Evolutionary conservation across 2,888 invertebrate genomes (phyloP).

Genomic region (Polydrusus pterygomalis): DNA sequence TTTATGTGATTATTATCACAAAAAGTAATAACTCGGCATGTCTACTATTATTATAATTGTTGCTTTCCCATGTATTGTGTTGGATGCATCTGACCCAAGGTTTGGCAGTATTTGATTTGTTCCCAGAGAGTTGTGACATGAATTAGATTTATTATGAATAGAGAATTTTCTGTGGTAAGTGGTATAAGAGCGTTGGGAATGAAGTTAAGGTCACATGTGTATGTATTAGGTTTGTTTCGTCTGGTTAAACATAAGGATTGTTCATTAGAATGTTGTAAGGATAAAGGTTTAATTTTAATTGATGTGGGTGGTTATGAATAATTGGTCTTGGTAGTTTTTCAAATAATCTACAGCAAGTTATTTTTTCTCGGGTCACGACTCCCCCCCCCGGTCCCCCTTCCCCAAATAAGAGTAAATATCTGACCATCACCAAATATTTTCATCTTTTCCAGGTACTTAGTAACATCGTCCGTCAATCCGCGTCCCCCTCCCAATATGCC

Average conservation of each 20-base stretch:
- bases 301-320: too few relatives aligned
- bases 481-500: conserved; percentile 61
- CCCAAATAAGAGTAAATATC: too few relatives aligned
- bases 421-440: too few relatives aligned
- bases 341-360: too few relatives aligned
- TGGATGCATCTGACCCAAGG: conserved; percentile 15
- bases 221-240: too few relatives aligned
- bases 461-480: conserved; percentile 73
- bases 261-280: too few relatives aligned
- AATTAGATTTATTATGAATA: conserved; percentile 13
- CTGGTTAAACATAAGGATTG: too few relatives aligned
- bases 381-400: too few relatives aligned
- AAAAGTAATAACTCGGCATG: not conserved
- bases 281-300: too few relatives aligned
- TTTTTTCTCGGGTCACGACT: too few relatives aligned
- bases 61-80: conserved; percentile 39
- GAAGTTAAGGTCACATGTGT: not conserved
- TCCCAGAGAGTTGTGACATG: conserved; percentile 11
- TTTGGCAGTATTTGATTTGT: conserved; percentile 15
- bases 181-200: not conserved
- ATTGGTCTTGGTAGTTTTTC: too few relatives aligned
- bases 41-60: conserved; percentile 41
- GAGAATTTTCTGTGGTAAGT: conserved; percentile 13
- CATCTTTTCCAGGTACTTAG: conserved; percentile 74
- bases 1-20: conserved; percentile 32